phyloP scores from a whole-genome alignment of 2,797 vertebrate genomes.

The Mormyrus proboscirostris region DNA sequence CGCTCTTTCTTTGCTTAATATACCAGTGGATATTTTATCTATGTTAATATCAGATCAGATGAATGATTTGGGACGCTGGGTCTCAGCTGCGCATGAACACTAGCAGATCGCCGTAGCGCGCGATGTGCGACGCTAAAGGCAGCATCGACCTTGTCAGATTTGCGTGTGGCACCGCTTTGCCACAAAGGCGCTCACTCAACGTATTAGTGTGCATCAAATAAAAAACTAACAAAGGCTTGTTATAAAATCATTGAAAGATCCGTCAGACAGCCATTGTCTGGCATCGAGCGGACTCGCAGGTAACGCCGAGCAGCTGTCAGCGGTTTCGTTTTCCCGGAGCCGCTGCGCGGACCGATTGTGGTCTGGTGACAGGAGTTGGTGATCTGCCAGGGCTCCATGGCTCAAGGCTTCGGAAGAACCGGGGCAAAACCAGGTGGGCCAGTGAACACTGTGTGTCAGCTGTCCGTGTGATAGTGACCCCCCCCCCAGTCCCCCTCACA shows the following conservation, averaged over 20 bases:
- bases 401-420: not conserved
- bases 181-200: slow-evolving; percentile 14
- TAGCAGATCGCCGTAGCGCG: not conserved
- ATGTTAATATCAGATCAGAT: not conserved
- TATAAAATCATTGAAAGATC: not conserved
- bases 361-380: not conserved
- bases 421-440: not conserved
- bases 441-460: not conserved
- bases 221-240: slow-evolving; percentile 9
- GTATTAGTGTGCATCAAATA: not conserved
- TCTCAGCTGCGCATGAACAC: not conserved
- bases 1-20: not conserved
- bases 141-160: not conserved
- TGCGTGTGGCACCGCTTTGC: not conserved
- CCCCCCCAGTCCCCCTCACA: not conserved
- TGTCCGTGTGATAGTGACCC: not conserved
- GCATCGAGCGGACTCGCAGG: not conserved
- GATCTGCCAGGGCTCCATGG: not conserved
- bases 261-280: not conserved
- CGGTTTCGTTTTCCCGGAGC: not conserved
- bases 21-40: not conserved
- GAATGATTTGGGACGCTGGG: not conserved
- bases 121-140: not conserved
- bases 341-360: not conserved
- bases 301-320: not conserved